Evolutionary conservation across 2,888 invertebrate genomes (phyloP).

Genomic region (Seladonia tumulorum): DNA sequence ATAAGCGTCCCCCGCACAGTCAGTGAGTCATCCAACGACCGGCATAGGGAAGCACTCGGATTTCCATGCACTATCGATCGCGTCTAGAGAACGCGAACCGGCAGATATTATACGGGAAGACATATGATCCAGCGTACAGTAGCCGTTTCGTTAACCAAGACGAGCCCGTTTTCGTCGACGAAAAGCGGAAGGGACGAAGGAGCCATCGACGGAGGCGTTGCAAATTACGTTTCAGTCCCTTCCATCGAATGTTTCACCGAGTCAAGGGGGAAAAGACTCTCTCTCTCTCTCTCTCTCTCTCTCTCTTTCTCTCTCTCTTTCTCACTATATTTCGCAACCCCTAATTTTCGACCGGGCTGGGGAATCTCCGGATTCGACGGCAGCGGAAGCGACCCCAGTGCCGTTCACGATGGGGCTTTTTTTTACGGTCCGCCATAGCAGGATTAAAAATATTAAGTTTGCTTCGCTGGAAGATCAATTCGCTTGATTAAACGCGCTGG

Average conservation of each 20-base stretch:
- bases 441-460: slow-evolving; percentile 20
- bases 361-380: slow-evolving; percentile 50
- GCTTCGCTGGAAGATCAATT: background rate
- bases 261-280: slow-evolving; percentile 39
- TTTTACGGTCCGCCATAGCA: background rate
- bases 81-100: slow-evolving; percentile 20
- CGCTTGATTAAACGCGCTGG: slow-evolving; percentile 6
- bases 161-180: slow-evolving; percentile 13
- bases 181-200: slow-evolving; percentile 21
- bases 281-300: background rate
- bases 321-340: slow-evolving; percentile 50
- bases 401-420: slow-evolving; percentile 7
- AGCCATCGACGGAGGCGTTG: slow-evolving; percentile 58
- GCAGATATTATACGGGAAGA: slow-evolving; percentile 30
- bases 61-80: slow-evolving; percentile 38
- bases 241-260: slow-evolving; percentile 29
- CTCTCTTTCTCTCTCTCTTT: too few species aligned
- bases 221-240: slow-evolving; percentile 65
- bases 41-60: slow-evolving; percentile 21
- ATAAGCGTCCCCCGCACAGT: background rate
- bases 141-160: slow-evolving; percentile 38
- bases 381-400: slow-evolving; percentile 33
- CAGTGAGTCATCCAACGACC: slow-evolving; percentile 38
- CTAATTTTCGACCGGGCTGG: slow-evolving; percentile 67
- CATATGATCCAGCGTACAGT: slow-evolving; percentile 28